Evolutionary conservation across 2,888 invertebrate species (phyloP), one percentile per base, ranked within the genome.

Genomic region (Pollenia amentaria): DNA sequence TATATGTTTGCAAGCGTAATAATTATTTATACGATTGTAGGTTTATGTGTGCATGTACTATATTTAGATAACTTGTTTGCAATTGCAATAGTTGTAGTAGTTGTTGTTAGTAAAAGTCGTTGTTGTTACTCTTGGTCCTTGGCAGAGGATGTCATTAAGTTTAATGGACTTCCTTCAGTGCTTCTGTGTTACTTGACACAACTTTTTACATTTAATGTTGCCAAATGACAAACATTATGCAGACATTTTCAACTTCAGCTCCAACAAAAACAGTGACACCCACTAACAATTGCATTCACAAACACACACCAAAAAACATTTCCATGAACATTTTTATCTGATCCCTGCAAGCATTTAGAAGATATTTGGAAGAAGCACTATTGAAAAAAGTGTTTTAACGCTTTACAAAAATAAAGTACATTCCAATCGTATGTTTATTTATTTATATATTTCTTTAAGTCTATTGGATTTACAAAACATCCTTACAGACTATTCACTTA

Each of bases 121-220:
- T 82, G 76, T 81, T 72, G 64, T 62, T 53, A 42, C 48, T 75
- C 2, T 53, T 82, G 67, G 69, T 82, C 73, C 76, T 82, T 84
- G 87, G 76, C 84, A 81, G 80, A 84, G 89, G 89, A 89, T 88
- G 88, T 89, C 89, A 89, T 89, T 89, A 89, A 87, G 87, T 89
- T 89, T 88, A 89, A 89, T 89, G 88, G 88, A 88, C 88, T 88
- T 89, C 88, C 89, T 87, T 81, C 62, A 78, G 86, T 83, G 87
- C 78, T 86, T 77, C 64, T 72, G 86, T 79, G 55, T 85, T 78
- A 64, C 84, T 73, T 77, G 62, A 69, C 67, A 80, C 79, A 87
- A 84, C 77, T 87, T 87, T 84, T 87, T 77, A 81, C 87, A 84
- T 84, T 87, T 81, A 87, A 87, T 87, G 87, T 84, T 87, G 87